These are phyloP conservation scores for Acronicta alni DNA, from an alignment of 2,888 invertebrate genomes.

Conservation along the genomic window DNA sequence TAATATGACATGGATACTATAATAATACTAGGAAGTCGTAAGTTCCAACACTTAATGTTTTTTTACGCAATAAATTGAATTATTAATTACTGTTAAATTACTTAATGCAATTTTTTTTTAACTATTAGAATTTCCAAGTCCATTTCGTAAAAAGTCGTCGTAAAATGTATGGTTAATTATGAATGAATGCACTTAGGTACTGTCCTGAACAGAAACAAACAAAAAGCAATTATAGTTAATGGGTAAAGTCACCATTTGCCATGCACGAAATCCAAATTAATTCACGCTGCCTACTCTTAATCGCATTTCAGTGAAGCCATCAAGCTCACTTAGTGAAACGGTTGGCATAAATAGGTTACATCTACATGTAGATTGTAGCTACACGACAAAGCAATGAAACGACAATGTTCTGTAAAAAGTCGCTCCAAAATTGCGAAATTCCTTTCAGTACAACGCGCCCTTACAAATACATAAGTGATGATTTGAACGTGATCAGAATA, in stretches of 20 bases:
- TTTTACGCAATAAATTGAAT: too few species aligned
- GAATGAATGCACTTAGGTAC: too few species aligned
- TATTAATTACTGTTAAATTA: too few species aligned
- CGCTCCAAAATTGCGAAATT: constrained; percentile 39
- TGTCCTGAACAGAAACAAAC: too few species aligned
- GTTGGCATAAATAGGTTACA: not conserved
- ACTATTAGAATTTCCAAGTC: too few species aligned
- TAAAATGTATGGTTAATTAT: too few species aligned
- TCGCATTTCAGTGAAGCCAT: not conserved
- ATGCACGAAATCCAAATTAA: not conserved
- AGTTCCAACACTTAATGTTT: too few species aligned
- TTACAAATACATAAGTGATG: constrained; percentile 61
- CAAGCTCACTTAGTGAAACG: not conserved
- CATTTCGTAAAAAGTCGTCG: too few species aligned
- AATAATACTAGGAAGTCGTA: too few species aligned
- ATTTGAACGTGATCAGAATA: constrained; percentile 59
- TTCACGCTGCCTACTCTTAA: not conserved
- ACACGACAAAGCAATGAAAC: constrained; percentile 7
- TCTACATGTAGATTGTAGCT: not conserved
- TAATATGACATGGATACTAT: too few species aligned
- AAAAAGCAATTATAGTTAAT: constrained; percentile 1
- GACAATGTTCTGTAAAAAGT: constrained; percentile 21
- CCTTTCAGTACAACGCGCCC: constrained; percentile 36
- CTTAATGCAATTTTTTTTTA: too few species aligned
- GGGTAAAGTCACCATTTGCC: not conserved